Percentiles rank a stretch among this genome's conserved stretches.
phyloP scores from a whole-genome alignment of 1,140 invertebrate species.

The Heliconius nattereri region DNA sequence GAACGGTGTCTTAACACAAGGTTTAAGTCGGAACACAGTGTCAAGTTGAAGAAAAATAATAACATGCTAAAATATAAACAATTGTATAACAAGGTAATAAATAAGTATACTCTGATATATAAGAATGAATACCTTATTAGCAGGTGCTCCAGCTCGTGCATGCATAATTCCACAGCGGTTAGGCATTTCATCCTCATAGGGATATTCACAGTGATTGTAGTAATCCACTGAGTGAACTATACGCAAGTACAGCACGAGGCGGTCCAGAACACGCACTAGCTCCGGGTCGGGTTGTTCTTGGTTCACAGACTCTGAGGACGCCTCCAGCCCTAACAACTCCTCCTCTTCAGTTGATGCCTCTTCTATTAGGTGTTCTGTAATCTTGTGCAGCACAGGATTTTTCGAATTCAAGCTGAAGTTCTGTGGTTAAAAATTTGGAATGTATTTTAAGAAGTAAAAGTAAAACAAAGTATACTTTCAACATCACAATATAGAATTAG shows the following conservation, averaged over 20 bases:
- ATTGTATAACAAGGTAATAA: too few species aligned
- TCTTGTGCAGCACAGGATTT: slow-evolving; percentile 98
- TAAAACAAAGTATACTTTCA: too few species aligned
- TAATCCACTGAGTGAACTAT: slow-evolving; percentile 99
- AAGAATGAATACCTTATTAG: slow-evolving; percentile 84
- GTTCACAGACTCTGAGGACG: slow-evolving; percentile 81
- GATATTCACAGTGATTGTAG: slow-evolving; percentile 99
- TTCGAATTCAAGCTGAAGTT: slow-evolving; percentile 92
- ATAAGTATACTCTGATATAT: too few species aligned
- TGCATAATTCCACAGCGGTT: slow-evolving; percentile 99
- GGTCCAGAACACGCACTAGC: slow-evolving; percentile 85
- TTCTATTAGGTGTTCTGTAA: slow-evolving; percentile 99
- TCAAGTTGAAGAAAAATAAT: too few species aligned
- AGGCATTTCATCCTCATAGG: slow-evolving; percentile 99
- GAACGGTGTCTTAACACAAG: too few species aligned
- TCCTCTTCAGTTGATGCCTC: slow-evolving; percentile 99
- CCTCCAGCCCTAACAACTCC: slow-evolving; percentile 91
- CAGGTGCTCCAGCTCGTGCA: slow-evolving; percentile 92
- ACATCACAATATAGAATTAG: too few species aligned
- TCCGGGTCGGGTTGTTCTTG: slow-evolving; percentile 80
- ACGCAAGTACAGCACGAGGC: slow-evolving; percentile 95
- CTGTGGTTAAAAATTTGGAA: slow-evolving; percentile 38
- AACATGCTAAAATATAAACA: too few species aligned
- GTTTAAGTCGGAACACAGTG: too few species aligned
- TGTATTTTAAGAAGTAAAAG: too few species aligned